Conservation (phyloP, 2,113 vertebrate species). For the Datnioides undecimradiatus region DNA sequence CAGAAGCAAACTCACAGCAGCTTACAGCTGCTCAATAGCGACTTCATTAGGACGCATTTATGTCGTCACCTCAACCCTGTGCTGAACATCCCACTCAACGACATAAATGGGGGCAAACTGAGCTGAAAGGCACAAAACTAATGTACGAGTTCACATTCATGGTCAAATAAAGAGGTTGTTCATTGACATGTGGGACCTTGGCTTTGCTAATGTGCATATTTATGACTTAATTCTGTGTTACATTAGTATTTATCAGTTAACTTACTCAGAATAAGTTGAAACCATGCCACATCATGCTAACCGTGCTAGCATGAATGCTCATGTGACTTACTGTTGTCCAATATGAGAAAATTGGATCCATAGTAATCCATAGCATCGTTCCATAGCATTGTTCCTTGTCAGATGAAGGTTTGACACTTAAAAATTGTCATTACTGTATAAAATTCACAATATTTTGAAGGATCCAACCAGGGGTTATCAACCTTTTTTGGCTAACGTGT, state of each 20-base stretch:
- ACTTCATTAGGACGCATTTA: constrained; percentile 31
- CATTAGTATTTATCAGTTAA: too few relatives aligned
- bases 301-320: too few relatives aligned
- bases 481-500: too few relatives aligned
- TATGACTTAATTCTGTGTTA: not conserved
- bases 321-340: too few relatives aligned
- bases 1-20: constrained; percentile 20
- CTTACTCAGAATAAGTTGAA: not conserved
- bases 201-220: not conserved
- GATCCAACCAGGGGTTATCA: too few relatives aligned
- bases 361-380: too few relatives aligned
- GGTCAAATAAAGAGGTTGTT: not conserved
- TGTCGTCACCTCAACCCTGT: not conserved
- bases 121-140: not conserved
- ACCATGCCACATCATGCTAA: too few relatives aligned
- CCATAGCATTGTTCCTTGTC: too few relatives aligned
- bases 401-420: too few relatives aligned
- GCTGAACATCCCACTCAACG: not conserved
- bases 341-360: too few relatives aligned
- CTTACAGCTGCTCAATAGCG: constrained; percentile 28
- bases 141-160: not conserved
- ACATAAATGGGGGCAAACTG: not conserved
- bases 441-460: too few relatives aligned
- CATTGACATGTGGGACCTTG: not conserved
- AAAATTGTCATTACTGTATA: too few relatives aligned